Percentiles rank a stretch among this genome's conserved stretches.
Conservation (phyloP, 2,888 invertebrate genomes). For the Fabriciana adippe region DNA sequence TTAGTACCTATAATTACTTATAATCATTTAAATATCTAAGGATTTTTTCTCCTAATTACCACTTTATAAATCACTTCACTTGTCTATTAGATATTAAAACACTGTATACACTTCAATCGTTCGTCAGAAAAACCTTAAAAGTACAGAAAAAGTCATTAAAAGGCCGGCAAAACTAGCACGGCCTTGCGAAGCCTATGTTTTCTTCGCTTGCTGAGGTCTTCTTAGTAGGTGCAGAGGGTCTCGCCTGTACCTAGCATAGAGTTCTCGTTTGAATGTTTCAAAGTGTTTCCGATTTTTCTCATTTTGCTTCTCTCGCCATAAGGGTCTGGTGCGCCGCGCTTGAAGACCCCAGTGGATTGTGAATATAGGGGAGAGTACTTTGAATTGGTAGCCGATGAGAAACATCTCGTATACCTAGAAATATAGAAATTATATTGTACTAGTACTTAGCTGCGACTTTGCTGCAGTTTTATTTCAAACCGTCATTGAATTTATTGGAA, state of each 20-base stretch:
- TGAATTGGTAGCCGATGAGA: slow-evolving; percentile 93
- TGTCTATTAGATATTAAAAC: not conserved
- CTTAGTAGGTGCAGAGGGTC: slow-evolving; percentile 82
- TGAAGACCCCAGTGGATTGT: slow-evolving; percentile 96
- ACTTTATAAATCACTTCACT: slow-evolving; percentile 6
- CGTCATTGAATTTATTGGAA: too few species aligned
- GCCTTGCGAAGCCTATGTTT: slow-evolving; percentile 78
- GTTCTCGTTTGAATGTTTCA: slow-evolving; percentile 91
- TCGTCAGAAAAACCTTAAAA: slow-evolving; percentile 49
- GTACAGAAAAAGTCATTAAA: slow-evolving; percentile 43
- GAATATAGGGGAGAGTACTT: slow-evolving; percentile 93
- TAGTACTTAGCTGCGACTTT: not conserved
- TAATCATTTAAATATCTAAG: slow-evolving; percentile 1
- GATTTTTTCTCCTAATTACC: not conserved
- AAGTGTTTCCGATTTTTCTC: slow-evolving; percentile 90
- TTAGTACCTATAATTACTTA: not conserved
- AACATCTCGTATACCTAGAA: slow-evolving; percentile 95
- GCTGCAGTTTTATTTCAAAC: too few species aligned
- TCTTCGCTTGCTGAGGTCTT: slow-evolving; percentile 63
- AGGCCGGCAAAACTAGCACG: slow-evolving; percentile 71
- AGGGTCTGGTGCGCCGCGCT: slow-evolving; percentile 88
- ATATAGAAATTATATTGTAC: not conserved
- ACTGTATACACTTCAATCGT: slow-evolving; percentile 12
- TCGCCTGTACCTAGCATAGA: slow-evolving; percentile 88
- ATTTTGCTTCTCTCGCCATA: slow-evolving; percentile 94